Evolutionary conservation across 2,888 invertebrate genomes (phyloP), one percentile per base, ranked within the genome.

Genomic region (Drosophila antonietae): DNA sequence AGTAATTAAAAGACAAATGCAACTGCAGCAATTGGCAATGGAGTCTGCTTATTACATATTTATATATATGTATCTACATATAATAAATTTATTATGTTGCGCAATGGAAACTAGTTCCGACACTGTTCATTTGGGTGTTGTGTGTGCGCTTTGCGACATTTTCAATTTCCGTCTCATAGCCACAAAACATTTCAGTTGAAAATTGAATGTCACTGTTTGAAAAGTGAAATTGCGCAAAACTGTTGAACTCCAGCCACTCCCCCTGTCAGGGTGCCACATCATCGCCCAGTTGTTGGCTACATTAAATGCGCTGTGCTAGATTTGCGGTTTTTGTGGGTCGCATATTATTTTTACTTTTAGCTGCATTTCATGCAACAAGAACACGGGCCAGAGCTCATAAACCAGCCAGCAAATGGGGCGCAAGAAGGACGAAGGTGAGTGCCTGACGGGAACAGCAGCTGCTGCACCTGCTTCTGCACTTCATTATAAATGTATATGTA

Each of bases 171-270:
- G 83, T 66, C 68, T 71, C 70, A 68, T 64, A 88, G 76, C 83
- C 88, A 72, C 85, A 80, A 78, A 78, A 66, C 71, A 73, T 71
- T 82, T 78, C 74, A 67, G 68, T 52, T 78, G 60, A 75, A 88
- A 85, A 89, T 89, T 83, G 88, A 86, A 85, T 86, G 89, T 86
- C 88, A 89, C 55, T 55, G 74, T 71, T 77, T 89, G 69, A 70
- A 80, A 83, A 86, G 77, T 75, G 74, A 78, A 80, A 78, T 68
- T 71, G 72, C 68, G 55, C 55, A 55, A 53, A 56, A 44, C 75
- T 57, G 20, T 37, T 69, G 63, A 74, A 47, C 64, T 18, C 20
- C 20, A 20, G 10, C 23, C 20, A 43, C 56, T 18, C 20, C 33
- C 57, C 57, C 55, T 28, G 39, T 41, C 55, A 41, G 55, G 28